Evolutionary conservation across 2,888 invertebrate species (phyloP), one percentile per base, ranked within the genome.

Genomic region (Dexiosoma caninum): DNA sequence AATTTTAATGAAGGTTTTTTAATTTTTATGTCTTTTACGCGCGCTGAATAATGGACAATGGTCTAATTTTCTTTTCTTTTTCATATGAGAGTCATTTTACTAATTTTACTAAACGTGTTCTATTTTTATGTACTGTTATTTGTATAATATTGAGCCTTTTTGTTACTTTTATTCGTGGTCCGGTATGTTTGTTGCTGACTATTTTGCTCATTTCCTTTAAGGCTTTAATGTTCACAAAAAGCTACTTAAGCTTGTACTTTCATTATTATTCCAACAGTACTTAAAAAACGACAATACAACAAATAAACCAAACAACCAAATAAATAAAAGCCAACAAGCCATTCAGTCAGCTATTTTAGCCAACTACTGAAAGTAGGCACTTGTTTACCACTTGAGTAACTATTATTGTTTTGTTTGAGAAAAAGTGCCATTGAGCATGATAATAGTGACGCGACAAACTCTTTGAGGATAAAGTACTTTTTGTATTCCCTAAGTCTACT

Each of bases 351-450:
- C 53, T 44, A 44, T 55, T 74, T 72, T n/a, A 64, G 71, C 23
- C 71, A 66, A 71, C 62, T 57, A 72, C 67, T 35, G n/a, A 51
- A 60, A 44, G 35, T 21, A 35, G n/a, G 32, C 64, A 40, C 57
- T 62, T 60, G 46, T 78, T 78, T 67, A 44, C 66, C 60, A 78
- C 78, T 78, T 72, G 72, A 59, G 35, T 27, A 53, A 53, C 8
- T 51, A 37, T 60, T 59, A 53, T 46, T 78, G 66, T 67, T 78
- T 72, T 72, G 72, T 72, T 59, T 67, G 60, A 27, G 12, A 32
- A 71, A 62, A 53, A n/a, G 5, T 9, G 21, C 21, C 30, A 10
- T 14, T 7, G 19, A 10, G 7, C 44, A 1, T 0, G 21, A 12
- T 27, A 35, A 12, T 9, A 46, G 44, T 14, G 44, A 35, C 7